Evolutionary conservation across 2,113 vertebrate species (phyloP).

Genomic region (Panurus biarmicus): DNA sequence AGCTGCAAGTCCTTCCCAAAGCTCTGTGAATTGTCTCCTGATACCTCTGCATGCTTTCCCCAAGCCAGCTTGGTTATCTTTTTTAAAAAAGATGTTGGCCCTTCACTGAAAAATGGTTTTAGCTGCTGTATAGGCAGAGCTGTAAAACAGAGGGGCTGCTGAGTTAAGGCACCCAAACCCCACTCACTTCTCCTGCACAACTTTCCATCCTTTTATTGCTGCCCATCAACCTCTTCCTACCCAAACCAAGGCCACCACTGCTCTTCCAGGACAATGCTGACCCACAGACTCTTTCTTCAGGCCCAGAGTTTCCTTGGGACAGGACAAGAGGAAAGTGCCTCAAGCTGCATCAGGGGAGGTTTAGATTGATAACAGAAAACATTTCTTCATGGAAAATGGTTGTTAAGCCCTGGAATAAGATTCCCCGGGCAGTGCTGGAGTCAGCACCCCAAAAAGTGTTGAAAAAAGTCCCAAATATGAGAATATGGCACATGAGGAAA

Average conservation of each 20-base stretch:
- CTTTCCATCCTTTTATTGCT: background rate
- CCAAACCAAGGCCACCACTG: background rate
- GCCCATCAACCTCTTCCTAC: background rate
- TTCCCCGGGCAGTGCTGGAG: background rate
- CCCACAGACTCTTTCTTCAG: background rate
- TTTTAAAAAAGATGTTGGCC: accelerated
- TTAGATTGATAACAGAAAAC: background rate
- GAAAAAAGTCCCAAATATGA: background rate
- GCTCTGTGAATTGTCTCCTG: background rate
- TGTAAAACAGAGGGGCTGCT: background rate
- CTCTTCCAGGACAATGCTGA: background rate
- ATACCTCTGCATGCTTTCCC: background rate
- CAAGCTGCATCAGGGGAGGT: background rate
- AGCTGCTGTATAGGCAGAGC: background rate
- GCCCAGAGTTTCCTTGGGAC: background rate
- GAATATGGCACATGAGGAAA: accelerated
- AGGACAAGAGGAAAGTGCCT: background rate
- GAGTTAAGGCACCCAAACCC: background rate
- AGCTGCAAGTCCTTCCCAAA: background rate
- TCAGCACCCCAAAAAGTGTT: background rate
- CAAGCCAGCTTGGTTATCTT: background rate
- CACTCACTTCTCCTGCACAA: background rate
- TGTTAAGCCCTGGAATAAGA: background rate
- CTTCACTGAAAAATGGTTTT: background rate
- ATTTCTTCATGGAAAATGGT: too few relatives aligned